Conservation (phyloP, 1,140 invertebrate genomes). For the Leptinotarsa texana region DNA sequence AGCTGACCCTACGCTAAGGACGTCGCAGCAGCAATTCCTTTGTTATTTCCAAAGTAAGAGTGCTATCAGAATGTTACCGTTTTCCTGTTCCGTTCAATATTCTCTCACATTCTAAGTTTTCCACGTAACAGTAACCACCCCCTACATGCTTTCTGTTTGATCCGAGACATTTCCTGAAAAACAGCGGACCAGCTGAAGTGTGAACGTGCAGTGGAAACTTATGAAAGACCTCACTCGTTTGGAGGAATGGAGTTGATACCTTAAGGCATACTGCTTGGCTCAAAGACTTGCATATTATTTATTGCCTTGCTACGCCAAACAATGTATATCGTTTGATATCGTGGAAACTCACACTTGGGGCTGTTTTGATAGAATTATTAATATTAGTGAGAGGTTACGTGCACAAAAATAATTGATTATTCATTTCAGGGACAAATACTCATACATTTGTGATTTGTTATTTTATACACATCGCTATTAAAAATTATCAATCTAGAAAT, state of each 20-base stretch:
- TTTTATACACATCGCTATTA: too few relatives aligned
- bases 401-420: background rate
- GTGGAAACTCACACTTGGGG: slow-evolving; percentile 22
- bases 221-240: slow-evolving; percentile 12
- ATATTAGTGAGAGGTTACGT: background rate
- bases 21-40: slow-evolving; percentile 54
- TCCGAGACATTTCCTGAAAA: slow-evolving; percentile 56
- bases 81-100: background rate
- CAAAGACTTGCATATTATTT: slow-evolving; percentile 58
- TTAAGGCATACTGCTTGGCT: slow-evolving; percentile 54
- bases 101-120: slow-evolving; percentile 42
- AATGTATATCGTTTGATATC: slow-evolving; percentile 49
- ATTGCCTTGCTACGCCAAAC: slow-evolving; percentile 56
- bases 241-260: slow-evolving; percentile 50
- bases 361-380: slow-evolving; percentile 19
- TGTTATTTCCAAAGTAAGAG: slow-evolving; percentile 51
- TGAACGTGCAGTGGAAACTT: background rate
- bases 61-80: slow-evolving; percentile 39
- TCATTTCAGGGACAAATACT: too few relatives aligned
- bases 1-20: slow-evolving; percentile 51
- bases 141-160: slow-evolving; percentile 58
- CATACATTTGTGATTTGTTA: too few relatives aligned
- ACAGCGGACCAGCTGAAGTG: slow-evolving; percentile 36
- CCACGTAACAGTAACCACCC: slow-evolving; percentile 54
- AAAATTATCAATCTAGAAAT: too few relatives aligned